Evolutionary conservation across 1,140 invertebrate species (phyloP), one percentile per base, ranked within the genome.

Genomic region (Cydia splendana): DNA sequence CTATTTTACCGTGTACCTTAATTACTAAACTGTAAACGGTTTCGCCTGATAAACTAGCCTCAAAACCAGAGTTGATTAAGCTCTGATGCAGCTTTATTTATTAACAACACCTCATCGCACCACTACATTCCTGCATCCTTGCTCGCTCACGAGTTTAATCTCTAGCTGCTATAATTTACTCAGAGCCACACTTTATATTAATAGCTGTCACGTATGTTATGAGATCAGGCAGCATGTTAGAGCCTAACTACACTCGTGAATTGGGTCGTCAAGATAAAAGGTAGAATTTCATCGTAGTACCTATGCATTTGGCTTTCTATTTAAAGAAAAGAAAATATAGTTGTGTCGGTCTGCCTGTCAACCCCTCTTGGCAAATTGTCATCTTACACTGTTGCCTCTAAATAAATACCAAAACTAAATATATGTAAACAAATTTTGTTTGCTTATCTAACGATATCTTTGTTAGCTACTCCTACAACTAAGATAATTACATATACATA

Each of bases 141-240:
- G 30, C 30, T 9, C 67, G 30, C 67, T 18, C 13, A 71, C 67
- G 34, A 38, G 67, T 71, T 71, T 71, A 71, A 71, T 71, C 67
- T 38, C 67, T 71, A 71, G 34, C 67, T 38, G 67, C 67, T 10
- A 71, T 71, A 71, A 38, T 71, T 71, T 71, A 71, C 67, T 71
- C 34, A 45, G 15, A 20, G 67, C 38, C 18, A 38, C 67, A 34
- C 67, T 71, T 42, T 42, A 20, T 71, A 71, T 71, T 71, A 71
- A 71, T 71, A 71, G 67, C 67, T 42, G 38, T 71, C 67, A 24
- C 34, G 30, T 34, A 34, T 24, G 20, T 62, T 71, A 71, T 71
- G 67, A 38, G 67, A 71, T 71, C 65, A 69, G n/a, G 34, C 28
- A 71, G 13, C 38, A 18, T 18, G 34, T 71, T 18, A 71, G 67